phyloP scores from a whole-genome alignment of 2,797 vertebrate species.

The Linurgus olivaceus region DNA sequence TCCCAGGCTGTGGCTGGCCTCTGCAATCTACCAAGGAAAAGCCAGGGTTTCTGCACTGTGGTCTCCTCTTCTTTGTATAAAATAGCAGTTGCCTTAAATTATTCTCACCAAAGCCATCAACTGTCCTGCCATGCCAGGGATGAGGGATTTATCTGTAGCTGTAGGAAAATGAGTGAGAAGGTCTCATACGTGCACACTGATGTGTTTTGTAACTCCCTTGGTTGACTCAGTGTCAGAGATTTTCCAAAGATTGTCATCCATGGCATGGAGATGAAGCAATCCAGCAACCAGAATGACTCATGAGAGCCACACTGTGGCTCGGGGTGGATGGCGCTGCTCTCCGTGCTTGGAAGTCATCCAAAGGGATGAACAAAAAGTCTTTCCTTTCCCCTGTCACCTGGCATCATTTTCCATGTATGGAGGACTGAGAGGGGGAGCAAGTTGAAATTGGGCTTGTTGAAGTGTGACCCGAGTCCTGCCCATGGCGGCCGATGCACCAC shows the following conservation, averaged over 20 bases:
- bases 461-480: slow-evolving; percentile 18
- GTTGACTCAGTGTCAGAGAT: slow-evolving; percentile 2
- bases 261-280: background rate
- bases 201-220: slow-evolving; percentile 29
- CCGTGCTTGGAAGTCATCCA: background rate
- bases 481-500: accelerated
- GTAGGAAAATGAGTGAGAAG: slow-evolving; percentile 17
- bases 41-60: slow-evolving; percentile 32
- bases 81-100: slow-evolving; percentile 68
- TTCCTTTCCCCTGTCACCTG: slow-evolving; percentile 1
- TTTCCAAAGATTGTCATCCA: background rate
- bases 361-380: background rate
- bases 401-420: background rate
- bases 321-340: background rate
- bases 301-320: background rate
- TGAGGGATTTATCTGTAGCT: slow-evolving; percentile 29
- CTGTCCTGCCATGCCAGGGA: slow-evolving; percentile 44
- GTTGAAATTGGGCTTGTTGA: slow-evolving; percentile 41
- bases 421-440: slow-evolving; percentile 49
- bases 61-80: slow-evolving; percentile 49
- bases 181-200: background rate
- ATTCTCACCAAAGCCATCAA: slow-evolving; percentile 58
- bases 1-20: slow-evolving; percentile 43
- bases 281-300: background rate
- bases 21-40: slow-evolving; percentile 49